These are phyloP conservation scores for Pyxicephalus adspersus DNA, from an alignment of 2,113 vertebrate genomes.

Conservation along the genomic window DNA sequence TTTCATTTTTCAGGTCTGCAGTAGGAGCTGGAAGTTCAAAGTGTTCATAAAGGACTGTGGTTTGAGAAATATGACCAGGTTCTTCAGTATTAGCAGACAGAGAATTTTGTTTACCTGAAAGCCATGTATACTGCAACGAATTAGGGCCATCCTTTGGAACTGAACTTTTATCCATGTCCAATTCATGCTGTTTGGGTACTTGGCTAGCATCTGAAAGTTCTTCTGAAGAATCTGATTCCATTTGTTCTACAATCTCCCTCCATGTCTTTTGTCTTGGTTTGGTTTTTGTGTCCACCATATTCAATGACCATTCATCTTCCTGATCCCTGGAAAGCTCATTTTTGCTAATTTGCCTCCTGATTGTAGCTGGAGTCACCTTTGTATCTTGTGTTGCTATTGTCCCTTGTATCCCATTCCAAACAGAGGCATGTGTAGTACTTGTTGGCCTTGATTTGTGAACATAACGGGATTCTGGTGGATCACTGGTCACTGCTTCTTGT, in stretches of 20 bases:
- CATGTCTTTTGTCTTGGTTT: constrained; percentile 17
- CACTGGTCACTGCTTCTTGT: constrained; percentile 33
- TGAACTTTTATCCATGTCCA: neutral
- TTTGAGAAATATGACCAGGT: neutral
- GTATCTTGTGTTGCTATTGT: neutral
- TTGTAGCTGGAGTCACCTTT: neutral
- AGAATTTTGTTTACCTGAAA: neutral
- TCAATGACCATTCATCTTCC: constrained; percentile 40
- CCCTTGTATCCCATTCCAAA: neutral
- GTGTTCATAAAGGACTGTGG: neutral
- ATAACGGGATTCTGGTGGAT: constrained; percentile 1
- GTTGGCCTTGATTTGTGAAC: neutral
- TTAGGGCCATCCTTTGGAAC: constrained; percentile 25
- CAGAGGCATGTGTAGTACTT: neutral
- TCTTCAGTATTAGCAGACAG: neutral
- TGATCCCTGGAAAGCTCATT: neutral
- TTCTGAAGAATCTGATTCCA: constrained; percentile 45
- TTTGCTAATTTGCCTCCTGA: constrained; percentile 3
- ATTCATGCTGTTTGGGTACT: neutral
- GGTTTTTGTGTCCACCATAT: constrained; percentile 35
- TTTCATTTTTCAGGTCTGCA: neutral
- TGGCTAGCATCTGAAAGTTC: neutral
- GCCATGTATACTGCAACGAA: constrained; percentile 12
- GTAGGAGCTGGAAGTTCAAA: neutral
- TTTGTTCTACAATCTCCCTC: constrained; percentile 15